Conservation (phyloP, 2,797 vertebrate genomes). For the Ispidina lecontei region DNA sequence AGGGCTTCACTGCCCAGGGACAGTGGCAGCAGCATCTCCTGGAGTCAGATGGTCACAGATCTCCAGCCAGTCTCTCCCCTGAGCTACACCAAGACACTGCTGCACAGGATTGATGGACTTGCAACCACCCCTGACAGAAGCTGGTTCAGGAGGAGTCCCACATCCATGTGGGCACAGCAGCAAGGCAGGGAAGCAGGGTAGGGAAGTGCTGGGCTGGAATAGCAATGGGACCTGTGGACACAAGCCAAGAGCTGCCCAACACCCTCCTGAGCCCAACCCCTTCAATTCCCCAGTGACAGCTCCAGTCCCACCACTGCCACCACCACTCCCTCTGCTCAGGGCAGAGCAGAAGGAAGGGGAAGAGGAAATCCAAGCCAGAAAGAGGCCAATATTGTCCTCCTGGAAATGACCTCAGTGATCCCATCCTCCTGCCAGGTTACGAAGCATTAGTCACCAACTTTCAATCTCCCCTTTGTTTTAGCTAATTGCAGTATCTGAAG, state of each 20-base stretch:
- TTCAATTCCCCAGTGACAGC: neutral
- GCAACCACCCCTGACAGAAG: neutral
- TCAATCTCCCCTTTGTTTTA: neutral
- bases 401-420: neutral
- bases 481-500: neutral
- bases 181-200: neutral
- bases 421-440: neutral
- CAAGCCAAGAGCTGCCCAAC: accelerated
- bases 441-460: neutral
- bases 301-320: neutral
- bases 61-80: accelerated
- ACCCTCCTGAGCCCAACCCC: neutral
- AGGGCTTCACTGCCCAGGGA: neutral
- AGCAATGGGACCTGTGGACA: accelerated
- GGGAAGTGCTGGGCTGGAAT: neutral
- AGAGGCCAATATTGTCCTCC: neutral
- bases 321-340: neutral
- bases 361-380: neutral
- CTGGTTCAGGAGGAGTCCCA: neutral
- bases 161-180: accelerated
- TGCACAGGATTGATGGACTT: neutral
- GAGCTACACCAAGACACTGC: neutral
- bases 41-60: neutral
- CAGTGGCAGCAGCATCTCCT: neutral
- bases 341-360: neutral